Evolutionary conservation across 30 jellyfish, hydroid and myxozoan species (phyloP), one percentile per base, ranked within the genome.

Genomic region (Pelagia noctiluca): DNA sequence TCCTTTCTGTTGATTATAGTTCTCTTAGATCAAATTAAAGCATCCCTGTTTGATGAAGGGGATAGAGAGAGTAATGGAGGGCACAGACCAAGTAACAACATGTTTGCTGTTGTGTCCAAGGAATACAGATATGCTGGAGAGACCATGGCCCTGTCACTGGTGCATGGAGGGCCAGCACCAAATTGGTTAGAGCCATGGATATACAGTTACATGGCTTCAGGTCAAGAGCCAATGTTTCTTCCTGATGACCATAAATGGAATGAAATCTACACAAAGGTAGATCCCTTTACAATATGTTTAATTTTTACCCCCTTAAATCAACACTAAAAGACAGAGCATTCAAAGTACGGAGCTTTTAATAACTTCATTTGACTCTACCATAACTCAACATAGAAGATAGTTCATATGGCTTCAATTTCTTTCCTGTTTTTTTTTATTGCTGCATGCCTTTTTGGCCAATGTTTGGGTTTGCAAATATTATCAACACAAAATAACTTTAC

Each of bases 181-280:
- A 42, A 42, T 42, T 42, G 57, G 57, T 42, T 42, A 42, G 57
- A 42, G 16, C 57, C 57, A 42, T 42, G 57, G 57, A 42, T 42
- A 42, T 42, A 42, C 57, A 42, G 57, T 42, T 42, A 42, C 57
- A 42, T 42, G 8, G 57, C 16, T 60, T 60, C 73, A 60, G 73
- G 73, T 10, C 73, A 1, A 13, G 73, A 60, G 73, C 73, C 73
- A 1, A 60, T 60, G 73, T 60, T 60, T 24, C 38, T 60, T 60
- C 73, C 73, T 60, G 33, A 60, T 60, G 73, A 60, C 73, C 73
- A 60, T 60, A 60, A 60, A 60, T 13, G 73, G 73, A 60, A 24
- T 60, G 73, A 60, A 60, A 60, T 60, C 73, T 60, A 13, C 73
- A 60, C 73, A 60, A 60, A 60, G 33, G 73, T 60, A 47, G 61